A percentile compares a stretch with the other conserved stretches of the same genome.
Conservation (phyloP, 2,113 vertebrate species). For the Synodontis membranacea region DNA sequence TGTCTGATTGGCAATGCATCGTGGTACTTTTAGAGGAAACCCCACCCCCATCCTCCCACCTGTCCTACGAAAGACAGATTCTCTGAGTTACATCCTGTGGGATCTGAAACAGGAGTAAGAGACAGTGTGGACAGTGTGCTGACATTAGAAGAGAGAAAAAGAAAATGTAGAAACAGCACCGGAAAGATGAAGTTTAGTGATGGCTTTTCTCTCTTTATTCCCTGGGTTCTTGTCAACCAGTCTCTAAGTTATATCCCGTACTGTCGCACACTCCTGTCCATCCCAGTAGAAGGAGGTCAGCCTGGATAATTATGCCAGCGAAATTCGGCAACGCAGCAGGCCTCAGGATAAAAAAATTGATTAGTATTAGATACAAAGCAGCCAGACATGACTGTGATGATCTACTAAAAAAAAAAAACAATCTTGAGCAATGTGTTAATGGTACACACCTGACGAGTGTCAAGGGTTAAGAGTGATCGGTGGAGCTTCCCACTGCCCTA, state of each 20-base stretch:
- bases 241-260: slow-evolving; percentile 61
- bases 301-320: slow-evolving; percentile 8
- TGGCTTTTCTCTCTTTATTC: slow-evolving; percentile 32
- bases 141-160: slow-evolving; percentile 71
- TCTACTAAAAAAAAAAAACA: neutral
- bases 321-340: neutral
- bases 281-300: slow-evolving; percentile 6
- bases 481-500: slow-evolving; percentile 77
- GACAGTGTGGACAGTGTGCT: slow-evolving; percentile 64
- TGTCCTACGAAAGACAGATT: slow-evolving; percentile 61
- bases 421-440: slow-evolving; percentile 9
- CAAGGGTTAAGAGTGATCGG: slow-evolving; percentile 67
- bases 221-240: slow-evolving; percentile 11
- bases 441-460: slow-evolving; percentile 20
- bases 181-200: neutral
- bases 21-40: slow-evolving; percentile 32
- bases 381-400: slow-evolving; percentile 13
- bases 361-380: slow-evolving; percentile 29
- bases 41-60: slow-evolving; percentile 55
- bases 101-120: slow-evolving; percentile 66
- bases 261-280: slow-evolving; percentile 53
- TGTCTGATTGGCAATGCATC: slow-evolving; percentile 53
- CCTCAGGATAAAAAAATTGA: neutral
- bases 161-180: neutral
- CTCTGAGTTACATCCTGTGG: slow-evolving; percentile 50